Conservation (phyloP, 2,888 invertebrate genomes). For the Heteromyza rotundicornis region DNA sequence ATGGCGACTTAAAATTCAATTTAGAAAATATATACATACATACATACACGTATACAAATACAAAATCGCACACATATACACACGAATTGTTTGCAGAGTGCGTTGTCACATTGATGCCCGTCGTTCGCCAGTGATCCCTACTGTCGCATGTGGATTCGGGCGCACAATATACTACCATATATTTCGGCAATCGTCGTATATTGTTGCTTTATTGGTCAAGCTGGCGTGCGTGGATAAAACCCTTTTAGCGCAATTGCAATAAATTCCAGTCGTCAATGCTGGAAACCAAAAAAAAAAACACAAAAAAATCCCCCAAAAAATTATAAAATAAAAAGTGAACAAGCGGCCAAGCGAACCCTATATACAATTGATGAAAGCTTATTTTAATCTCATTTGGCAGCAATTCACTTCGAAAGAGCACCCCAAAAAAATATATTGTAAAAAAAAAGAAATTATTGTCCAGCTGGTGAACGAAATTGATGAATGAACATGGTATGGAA, state of each 20-base stretch:
- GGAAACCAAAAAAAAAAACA: not conserved
- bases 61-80: too few relatives aligned
- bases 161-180: too few relatives aligned
- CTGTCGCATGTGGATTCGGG: too few relatives aligned
- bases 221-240: conserved; percentile 57
- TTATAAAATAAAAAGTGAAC: not conserved
- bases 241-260: conserved; percentile 56
- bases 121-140: too few relatives aligned
- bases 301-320: not conserved
- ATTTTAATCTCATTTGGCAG: conserved; percentile 56
- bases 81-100: too few relatives aligned
- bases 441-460: not conserved
- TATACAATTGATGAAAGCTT: conserved; percentile 49
- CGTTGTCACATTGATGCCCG: too few relatives aligned
- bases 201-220: conserved; percentile 54
- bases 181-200: conserved; percentile 41
- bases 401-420: not conserved
- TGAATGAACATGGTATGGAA: conserved; percentile 7
- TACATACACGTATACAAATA: too few relatives aligned
- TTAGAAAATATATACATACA: conserved; percentile 52
- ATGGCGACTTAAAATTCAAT: conserved; percentile 48
- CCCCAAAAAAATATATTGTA: not conserved
- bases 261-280: conserved; percentile 48
- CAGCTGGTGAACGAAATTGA: not conserved
- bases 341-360: conserved; percentile 38